These are phyloP conservation scores for Cantharis flavilabris DNA, from an alignment of 2,888 invertebrate species.

Conservation along the genomic window DNA sequence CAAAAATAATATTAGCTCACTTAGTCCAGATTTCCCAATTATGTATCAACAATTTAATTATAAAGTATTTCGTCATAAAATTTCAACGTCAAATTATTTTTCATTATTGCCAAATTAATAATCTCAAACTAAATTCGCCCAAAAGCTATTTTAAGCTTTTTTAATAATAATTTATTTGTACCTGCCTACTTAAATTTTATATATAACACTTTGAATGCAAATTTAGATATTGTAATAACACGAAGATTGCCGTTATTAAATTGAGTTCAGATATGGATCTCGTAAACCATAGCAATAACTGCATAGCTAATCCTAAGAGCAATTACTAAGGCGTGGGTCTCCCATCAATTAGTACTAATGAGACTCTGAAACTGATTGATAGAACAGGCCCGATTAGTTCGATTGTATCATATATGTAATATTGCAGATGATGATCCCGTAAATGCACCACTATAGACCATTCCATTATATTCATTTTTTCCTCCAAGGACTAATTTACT, in stretches of 20 bases:
- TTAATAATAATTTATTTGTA: neutral
- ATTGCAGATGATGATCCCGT: slow-evolving; percentile 18
- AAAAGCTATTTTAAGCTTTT: neutral
- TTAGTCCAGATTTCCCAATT: slow-evolving; percentile 31
- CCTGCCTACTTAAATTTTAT: slow-evolving; percentile 1
- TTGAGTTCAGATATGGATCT: slow-evolving; percentile 37
- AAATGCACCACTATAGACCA: neutral
- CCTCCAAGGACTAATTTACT: neutral
- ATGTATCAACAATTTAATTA: slow-evolving; percentile 13
- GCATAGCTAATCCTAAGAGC: slow-evolving; percentile 49
- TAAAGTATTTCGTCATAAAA: slow-evolving; percentile 1
- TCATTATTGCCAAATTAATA: neutral
- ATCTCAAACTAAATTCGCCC: neutral
- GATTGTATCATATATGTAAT: slow-evolving; percentile 37
- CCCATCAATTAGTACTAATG: slow-evolving; percentile 51
- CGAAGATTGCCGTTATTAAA: slow-evolving; percentile 33
- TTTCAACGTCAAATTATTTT: neutral
- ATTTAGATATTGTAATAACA: slow-evolving; percentile 4
- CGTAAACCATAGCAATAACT: slow-evolving; percentile 47
- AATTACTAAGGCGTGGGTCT: slow-evolving; percentile 51
- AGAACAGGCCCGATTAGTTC: slow-evolving; percentile 41
- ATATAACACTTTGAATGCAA: neutral
- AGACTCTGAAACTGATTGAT: slow-evolving; percentile 48
- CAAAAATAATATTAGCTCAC: slow-evolving; percentile 34
- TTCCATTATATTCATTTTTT: neutral